Percentiles rank a stretch among this genome's conserved stretches.
Conservation (phyloP, 2,113 vertebrate species). For the Tyto alba region DNA sequence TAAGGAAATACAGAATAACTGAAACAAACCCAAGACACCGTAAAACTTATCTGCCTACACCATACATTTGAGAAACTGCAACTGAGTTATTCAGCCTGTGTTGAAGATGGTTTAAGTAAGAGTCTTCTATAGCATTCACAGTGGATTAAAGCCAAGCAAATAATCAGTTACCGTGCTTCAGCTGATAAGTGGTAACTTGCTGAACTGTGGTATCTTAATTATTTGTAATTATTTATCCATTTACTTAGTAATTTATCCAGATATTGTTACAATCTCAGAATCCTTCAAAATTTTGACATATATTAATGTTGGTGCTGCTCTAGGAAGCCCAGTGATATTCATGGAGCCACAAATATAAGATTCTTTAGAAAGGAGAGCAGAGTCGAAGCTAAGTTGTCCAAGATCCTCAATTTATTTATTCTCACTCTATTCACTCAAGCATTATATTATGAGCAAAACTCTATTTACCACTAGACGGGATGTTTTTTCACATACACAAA, state of each 20-base stretch:
- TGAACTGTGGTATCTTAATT: neutral
- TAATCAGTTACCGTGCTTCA: neutral
- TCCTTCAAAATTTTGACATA: neutral
- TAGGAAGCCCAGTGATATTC: constrained; percentile 5
- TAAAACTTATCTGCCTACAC: neutral
- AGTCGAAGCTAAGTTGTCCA: neutral
- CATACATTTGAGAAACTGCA: neutral
- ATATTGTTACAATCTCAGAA: neutral
- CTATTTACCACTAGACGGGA: neutral
- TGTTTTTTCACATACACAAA: constrained; percentile 25
- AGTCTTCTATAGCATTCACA: neutral
- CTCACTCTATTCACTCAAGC: neutral
- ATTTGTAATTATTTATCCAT: neutral
- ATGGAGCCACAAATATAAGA: neutral
- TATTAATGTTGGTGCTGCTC: constrained; percentile 1
- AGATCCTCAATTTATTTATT: constrained; percentile 1
- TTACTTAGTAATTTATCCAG: neutral
- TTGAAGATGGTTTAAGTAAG: neutral
- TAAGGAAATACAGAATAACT: neutral
- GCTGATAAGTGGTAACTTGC: neutral
- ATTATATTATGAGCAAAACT: constrained; percentile 1
- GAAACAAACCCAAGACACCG: neutral
- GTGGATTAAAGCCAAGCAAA: neutral
- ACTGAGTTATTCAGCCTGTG: neutral
- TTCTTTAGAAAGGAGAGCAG: neutral